Percentiles rank a stretch among this genome's conserved stretches.
Conservation (phyloP, 2,113 vertebrate genomes). For the Pyrgilauda ruficollis region DNA sequence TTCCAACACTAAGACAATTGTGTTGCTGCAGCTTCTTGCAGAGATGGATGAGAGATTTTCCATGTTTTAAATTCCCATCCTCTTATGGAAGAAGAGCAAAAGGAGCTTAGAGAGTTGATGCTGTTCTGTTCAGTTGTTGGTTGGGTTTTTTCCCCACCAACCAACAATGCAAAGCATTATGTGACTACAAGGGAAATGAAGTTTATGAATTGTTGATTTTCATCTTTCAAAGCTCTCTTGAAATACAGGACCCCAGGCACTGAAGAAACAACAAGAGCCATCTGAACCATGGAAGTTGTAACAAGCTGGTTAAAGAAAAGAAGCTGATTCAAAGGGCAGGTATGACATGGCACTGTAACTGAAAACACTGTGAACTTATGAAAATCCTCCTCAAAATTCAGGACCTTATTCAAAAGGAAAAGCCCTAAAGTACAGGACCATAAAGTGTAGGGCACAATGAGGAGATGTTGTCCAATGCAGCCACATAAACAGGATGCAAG, state of each 20-base stretch:
- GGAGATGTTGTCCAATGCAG: not conserved
- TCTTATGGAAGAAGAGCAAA: not conserved
- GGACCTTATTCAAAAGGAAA: not conserved
- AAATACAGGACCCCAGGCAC: not conserved
- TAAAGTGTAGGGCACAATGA: not conserved
- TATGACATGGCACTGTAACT: not conserved
- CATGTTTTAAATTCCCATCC: not conserved
- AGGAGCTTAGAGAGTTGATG: not conserved
- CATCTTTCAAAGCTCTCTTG: not conserved
- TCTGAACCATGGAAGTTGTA: not conserved
- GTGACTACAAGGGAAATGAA: not conserved
- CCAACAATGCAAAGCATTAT: not conserved
- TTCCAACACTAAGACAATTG: not conserved
- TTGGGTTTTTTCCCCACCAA: not conserved
- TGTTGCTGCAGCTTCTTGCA: not conserved
- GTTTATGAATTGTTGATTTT: not conserved
- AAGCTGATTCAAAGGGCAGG: not conserved
- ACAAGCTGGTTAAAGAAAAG: not conserved
- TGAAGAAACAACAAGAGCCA: not conserved
- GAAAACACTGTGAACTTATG: not conserved
- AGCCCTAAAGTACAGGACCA: not conserved
- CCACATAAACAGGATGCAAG: slow-evolving; percentile 1
- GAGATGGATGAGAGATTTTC: not conserved
- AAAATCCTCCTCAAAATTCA: not conserved
- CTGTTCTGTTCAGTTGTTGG: not conserved